These are phyloP conservation scores for Ophioninae sp. DNA, from an alignment of 2,888 invertebrate species.

Conservation along the genomic window DNA sequence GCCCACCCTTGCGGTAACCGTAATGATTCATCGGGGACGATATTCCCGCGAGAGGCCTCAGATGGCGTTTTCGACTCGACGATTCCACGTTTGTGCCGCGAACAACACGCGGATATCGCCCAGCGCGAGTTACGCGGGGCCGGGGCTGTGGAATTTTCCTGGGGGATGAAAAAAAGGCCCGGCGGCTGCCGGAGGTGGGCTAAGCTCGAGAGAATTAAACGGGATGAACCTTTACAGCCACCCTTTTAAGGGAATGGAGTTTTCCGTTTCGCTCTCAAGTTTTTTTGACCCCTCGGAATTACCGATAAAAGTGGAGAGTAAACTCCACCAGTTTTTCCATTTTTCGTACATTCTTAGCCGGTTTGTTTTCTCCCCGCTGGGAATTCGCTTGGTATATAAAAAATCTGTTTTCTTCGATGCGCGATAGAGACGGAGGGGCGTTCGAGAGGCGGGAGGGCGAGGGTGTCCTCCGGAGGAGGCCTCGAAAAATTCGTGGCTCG, in stretches of 20 bases:
- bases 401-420: neutral
- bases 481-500: constrained; percentile 18
- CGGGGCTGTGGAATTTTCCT: constrained; percentile 17
- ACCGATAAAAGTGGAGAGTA: neutral
- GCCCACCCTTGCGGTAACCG: constrained; percentile 63
- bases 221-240: constrained; percentile 7
- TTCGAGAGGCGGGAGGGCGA: neutral
- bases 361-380: neutral
- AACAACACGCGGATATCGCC: constrained; percentile 69
- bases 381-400: neutral
- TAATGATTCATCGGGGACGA: constrained; percentile 74
- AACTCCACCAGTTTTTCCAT: neutral
- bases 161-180: constrained; percentile 26
- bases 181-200: neutral
- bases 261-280: neutral
- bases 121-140: constrained; percentile 8
- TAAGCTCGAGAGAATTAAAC: constrained; percentile 17
- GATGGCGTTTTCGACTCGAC: constrained; percentile 72
- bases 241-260: neutral
- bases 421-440: neutral
- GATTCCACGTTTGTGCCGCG: constrained; percentile 73
- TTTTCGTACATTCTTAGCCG: neutral
- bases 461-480: neutral
- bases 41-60: constrained; percentile 69
- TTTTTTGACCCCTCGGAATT: neutral